phyloP scores from a whole-genome alignment of 2,888 invertebrate genomes.

The Prenolepis imparis region DNA sequence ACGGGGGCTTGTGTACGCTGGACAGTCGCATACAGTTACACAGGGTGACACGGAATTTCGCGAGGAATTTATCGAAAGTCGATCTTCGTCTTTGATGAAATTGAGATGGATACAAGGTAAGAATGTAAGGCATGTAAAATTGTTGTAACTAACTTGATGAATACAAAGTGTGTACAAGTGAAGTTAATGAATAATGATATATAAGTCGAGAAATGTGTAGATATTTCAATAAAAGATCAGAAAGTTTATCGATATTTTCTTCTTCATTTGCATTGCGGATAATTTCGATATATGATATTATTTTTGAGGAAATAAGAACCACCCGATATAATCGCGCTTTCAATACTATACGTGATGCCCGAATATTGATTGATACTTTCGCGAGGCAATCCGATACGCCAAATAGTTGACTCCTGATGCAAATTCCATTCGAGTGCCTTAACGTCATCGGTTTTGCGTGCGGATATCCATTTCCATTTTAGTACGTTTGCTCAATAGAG shows the following conservation, averaged over 20 bases:
- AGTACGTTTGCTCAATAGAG: conserved; percentile 40
- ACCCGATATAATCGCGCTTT: conserved; percentile 30
- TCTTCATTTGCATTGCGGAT: neutral
- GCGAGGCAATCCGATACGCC: conserved; percentile 45
- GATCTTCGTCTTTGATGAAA: conserved; percentile 7
- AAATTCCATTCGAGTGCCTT: conserved; percentile 61
- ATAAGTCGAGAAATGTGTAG: neutral
- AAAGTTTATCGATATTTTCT: neutral
- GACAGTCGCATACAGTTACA: neutral
- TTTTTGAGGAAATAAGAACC: neutral
- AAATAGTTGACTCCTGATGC: conserved; percentile 57
- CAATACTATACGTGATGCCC: conserved; percentile 12
- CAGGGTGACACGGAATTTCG: conserved; percentile 13
- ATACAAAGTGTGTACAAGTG: neutral
- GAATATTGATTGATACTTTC: conserved; percentile 60
- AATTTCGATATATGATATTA: conserved; percentile 23
- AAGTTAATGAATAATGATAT: conserved; percentile 1
- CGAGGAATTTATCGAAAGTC: conserved; percentile 21
- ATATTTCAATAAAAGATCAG: neutral
- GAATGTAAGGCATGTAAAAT: neutral
- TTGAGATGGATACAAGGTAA: neutral
- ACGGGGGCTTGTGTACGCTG: neutral
- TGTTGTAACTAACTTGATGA: neutral
- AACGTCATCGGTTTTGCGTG: conserved; percentile 54
- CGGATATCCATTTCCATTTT: conserved; percentile 49